Evolutionary conservation across 92 coral and sea anemone species (phyloP).

Genomic region (Blastomussa wellsi): DNA sequence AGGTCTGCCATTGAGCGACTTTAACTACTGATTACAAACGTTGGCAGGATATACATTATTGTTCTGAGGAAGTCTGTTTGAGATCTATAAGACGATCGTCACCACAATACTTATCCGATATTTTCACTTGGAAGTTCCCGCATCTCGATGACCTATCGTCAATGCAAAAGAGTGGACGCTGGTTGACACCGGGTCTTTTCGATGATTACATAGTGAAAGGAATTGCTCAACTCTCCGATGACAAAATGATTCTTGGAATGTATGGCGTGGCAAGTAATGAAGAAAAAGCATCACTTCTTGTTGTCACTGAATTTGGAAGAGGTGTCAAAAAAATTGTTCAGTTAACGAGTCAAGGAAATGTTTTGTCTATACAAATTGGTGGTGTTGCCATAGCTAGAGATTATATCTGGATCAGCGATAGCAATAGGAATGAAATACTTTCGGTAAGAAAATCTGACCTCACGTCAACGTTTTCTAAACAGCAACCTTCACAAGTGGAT

Average conservation of each 20-base stretch:
- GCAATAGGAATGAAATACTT: conserved; percentile 53
- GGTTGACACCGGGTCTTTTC: conserved; percentile 94
- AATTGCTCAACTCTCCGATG: conserved; percentile 65
- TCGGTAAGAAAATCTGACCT: conserved; percentile 60
- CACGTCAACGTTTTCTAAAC: conserved; percentile 47
- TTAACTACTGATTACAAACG: conserved; percentile 67
- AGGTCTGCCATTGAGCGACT: no score
- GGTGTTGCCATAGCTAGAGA: conserved; percentile 80
- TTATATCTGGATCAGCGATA: conserved; percentile 81
- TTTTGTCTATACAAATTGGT: conserved; percentile 71
- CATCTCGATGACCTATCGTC: conserved; percentile 95
- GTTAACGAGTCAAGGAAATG: conserved; percentile 52
- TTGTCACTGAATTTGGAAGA: conserved; percentile 58
- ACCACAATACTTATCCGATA: conserved; percentile 62
- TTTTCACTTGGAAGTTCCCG: conserved; percentile 87
- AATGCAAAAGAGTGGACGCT: conserved; percentile 71
- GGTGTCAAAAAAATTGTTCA: conserved; percentile 77
- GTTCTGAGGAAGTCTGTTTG: conserved; percentile 85
- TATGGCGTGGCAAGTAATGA: conserved; percentile 83
- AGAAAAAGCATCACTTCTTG: conserved; percentile 80
- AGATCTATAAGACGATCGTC: conserved; percentile 82
- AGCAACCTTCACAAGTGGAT: conserved; percentile 61
- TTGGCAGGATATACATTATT: conserved; percentile 76
- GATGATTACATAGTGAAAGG: conserved; percentile 89
- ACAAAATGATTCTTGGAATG: conserved; percentile 82